phyloP scores from a whole-genome alignment of 2,797 vertebrate genomes.

The Bradypus variegatus region DNA sequence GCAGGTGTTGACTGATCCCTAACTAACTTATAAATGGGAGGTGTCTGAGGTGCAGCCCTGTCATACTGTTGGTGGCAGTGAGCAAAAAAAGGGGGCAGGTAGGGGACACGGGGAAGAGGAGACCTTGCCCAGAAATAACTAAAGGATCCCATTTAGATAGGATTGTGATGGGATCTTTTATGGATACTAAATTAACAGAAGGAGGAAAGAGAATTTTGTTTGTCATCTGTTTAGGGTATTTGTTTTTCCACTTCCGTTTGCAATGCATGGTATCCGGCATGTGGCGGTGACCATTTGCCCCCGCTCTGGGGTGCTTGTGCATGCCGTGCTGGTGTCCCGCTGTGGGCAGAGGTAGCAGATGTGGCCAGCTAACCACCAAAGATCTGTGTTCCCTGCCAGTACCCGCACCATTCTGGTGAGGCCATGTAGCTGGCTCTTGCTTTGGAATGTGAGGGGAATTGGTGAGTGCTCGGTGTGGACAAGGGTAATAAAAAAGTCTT shows the following conservation, averaged over 20 bases:
- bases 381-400: too few species aligned
- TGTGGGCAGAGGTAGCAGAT: not conserved
- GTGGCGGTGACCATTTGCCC: not conserved
- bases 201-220: not conserved
- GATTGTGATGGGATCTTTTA: not conserved
- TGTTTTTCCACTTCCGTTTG: not conserved
- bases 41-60: not conserved
- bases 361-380: not conserved
- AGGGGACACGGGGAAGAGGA: not conserved
- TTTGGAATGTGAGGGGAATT: not conserved
- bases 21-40: not conserved
- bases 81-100: too few species aligned
- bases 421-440: not conserved
- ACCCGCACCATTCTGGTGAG: too few species aligned
- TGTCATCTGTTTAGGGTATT: not conserved
- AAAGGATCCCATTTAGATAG: not conserved
- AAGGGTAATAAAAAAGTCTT: not conserved
- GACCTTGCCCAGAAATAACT: too few species aligned
- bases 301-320: not conserved
- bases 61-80: not conserved
- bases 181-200: not conserved
- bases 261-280: not conserved
- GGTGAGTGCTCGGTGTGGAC: not conserved
- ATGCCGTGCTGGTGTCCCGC: too few species aligned
- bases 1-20: not conserved